These are phyloP conservation scores for Polyergus mexicanus DNA, from an alignment of 1,140 invertebrate species.

Conservation along the genomic window DNA sequence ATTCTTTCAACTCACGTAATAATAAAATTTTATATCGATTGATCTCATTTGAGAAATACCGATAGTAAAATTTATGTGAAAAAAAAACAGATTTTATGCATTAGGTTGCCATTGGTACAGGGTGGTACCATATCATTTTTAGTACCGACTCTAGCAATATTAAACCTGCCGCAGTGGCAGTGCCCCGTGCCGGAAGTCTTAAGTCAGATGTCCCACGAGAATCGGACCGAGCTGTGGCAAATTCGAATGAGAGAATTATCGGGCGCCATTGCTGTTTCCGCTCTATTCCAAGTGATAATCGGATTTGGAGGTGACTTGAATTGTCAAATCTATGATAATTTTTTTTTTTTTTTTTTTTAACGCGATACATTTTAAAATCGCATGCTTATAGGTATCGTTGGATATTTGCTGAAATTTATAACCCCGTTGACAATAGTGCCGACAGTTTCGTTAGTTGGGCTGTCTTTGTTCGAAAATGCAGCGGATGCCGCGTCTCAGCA, in stretches of 20 bases:
- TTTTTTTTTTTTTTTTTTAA: not conserved
- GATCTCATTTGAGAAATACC: not conserved
- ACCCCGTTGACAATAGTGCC: constrained; percentile 94
- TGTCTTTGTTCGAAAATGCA: constrained; percentile 93
- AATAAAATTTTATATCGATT: not conserved
- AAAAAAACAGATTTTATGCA: constrained; percentile 42
- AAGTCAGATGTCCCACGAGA: constrained; percentile 87
- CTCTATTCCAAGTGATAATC: constrained; percentile 92
- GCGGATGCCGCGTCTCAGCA: constrained; percentile 91
- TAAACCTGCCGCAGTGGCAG: constrained; percentile 92
- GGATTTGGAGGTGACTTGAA: constrained; percentile 87
- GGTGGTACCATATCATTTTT: constrained; percentile 95
- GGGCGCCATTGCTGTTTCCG: constrained; percentile 94
- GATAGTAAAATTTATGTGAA: not conserved
- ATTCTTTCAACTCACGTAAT: not conserved
- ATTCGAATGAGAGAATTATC: constrained; percentile 93
- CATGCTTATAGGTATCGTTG: constrained; percentile 89
- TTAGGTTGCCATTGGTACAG: constrained; percentile 90
- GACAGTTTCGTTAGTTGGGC: constrained; percentile 92
- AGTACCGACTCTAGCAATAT: constrained; percentile 94
- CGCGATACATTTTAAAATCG: not conserved
- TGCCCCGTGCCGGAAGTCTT: constrained; percentile 89
- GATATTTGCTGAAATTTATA: constrained; percentile 91
- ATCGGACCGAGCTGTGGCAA: constrained; percentile 91
- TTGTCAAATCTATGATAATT: not conserved